These are phyloP conservation scores for Fragariocoptes setiger DNA, from an alignment of 1,140 invertebrate species.

Conservation along the genomic window DNA sequence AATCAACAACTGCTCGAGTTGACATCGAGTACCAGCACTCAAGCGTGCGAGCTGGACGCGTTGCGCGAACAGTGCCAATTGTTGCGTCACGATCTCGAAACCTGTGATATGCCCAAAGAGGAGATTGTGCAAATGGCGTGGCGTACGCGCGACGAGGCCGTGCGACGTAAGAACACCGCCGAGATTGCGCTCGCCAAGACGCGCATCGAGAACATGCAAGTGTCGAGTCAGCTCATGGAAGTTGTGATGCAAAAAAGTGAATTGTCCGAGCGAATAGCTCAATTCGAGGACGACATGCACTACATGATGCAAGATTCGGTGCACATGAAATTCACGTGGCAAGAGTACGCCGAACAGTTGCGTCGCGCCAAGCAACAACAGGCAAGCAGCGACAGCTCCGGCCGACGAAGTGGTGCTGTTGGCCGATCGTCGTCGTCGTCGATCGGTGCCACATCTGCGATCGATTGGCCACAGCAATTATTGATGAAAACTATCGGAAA, in stretches of 20 bases:
- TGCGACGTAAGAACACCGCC: conserved; percentile 42
- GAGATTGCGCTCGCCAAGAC: conserved; percentile 59
- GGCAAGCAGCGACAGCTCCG: no score
- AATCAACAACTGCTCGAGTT: conserved; percentile 41
- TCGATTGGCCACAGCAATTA: no score
- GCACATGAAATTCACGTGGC: neutral
- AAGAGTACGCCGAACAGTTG: neutral
- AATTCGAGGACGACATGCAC: conserved; percentile 38
- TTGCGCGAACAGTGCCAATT: conserved; percentile 46
- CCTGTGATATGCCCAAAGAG: conserved; percentile 23
- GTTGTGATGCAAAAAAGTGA: conserved; percentile 78
- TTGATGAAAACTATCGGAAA: no score
- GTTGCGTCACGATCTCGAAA: conserved; percentile 32
- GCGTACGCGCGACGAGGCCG: conserved; percentile 49
- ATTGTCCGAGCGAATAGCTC: conserved; percentile 64
- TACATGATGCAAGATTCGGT: neutral
- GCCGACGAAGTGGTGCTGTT: no score
- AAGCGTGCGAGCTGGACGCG: conserved; percentile 43
- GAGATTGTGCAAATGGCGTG: conserved; percentile 40
- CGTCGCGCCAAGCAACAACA: neutral
- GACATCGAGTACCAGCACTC: conserved; percentile 41
- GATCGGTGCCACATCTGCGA: no score
- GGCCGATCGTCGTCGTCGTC: no score
- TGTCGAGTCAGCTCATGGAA: conserved; percentile 69
- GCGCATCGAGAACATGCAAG: conserved; percentile 58